Evolutionary conservation across 2,888 invertebrate genomes (phyloP).

Genomic region (Microctonus aethiopoides): DNA sequence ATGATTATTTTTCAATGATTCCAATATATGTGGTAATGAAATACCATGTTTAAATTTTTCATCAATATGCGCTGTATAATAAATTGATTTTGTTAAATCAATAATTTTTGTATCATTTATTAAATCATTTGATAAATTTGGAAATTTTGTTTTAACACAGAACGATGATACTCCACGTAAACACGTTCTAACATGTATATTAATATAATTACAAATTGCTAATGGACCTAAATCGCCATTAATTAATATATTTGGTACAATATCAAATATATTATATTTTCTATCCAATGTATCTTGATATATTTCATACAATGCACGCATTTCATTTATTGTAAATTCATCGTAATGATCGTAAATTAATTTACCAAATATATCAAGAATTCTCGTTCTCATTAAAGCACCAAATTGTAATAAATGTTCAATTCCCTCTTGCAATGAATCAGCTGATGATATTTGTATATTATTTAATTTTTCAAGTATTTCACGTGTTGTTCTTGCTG

Average conservation of each 20-base stretch:
- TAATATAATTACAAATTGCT: conserved; percentile 43
- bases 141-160: conserved; percentile 37
- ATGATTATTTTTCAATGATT: conserved; percentile 31
- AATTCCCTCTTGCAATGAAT: conserved; percentile 44
- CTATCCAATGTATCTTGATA: conserved; percentile 46
- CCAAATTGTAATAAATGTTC: conserved; percentile 46
- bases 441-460: conserved; percentile 4
- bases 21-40: conserved; percentile 34
- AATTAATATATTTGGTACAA: conserved; percentile 44
- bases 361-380: conserved; percentile 47
- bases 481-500: conserved; percentile 33
- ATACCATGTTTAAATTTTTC: conserved; percentile 39
- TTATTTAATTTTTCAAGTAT: conserved; percentile 31
- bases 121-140: conserved; percentile 18
- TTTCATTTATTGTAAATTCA: conserved; percentile 45
- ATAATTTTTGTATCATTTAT: conserved; percentile 1
- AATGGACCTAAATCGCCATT: conserved; percentile 41
- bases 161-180: conserved; percentile 38
- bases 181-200: conserved; percentile 35
- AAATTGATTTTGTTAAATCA: conserved; percentile 29
- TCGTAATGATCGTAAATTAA: conserved; percentile 52
- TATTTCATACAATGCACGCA: conserved; percentile 44
- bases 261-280: conserved; percentile 46
- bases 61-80: conserved; percentile 20
- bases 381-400: conserved; percentile 42